A percentile compares a stretch with the other conserved stretches of the same genome.
These are phyloP conservation scores for Meta bourneti DNA, from an alignment of 2,888 invertebrate species.

Conservation along the genomic window DNA sequence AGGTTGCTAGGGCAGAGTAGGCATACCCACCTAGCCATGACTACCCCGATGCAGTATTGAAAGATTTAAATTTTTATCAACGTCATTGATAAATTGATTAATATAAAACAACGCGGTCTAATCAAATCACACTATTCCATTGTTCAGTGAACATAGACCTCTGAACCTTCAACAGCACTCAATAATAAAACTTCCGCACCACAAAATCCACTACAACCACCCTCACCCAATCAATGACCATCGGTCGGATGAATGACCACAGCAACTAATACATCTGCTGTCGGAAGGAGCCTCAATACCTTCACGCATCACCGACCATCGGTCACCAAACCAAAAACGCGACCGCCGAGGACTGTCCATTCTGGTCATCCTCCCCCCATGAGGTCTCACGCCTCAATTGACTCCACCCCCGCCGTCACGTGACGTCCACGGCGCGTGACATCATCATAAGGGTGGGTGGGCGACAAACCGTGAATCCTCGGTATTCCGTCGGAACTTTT, in stretches of 20 bases:
- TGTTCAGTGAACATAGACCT: no score
- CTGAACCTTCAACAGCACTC: no score
- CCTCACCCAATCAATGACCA: not conserved
- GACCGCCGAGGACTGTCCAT: not conserved
- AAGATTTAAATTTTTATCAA: no score
- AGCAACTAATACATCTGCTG: not conserved
- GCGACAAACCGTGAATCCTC: not conserved
- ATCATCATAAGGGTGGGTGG: not conserved
- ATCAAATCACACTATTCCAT: no score
- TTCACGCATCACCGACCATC: not conserved
- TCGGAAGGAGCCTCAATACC: not conserved
- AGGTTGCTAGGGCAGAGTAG: no score
- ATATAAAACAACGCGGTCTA: no score
- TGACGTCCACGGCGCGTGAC: not conserved
- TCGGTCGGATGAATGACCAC: not conserved
- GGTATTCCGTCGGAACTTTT: no score
- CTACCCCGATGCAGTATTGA: no score
- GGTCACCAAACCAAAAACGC: not conserved
- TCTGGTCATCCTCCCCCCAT: not conserved
- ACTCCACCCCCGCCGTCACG: not conserved
- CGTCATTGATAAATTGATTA: no score
- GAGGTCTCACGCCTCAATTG: no score
- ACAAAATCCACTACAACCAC: not conserved
- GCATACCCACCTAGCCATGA: no score
- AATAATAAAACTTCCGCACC: not conserved